Conservation (phyloP, 2,797 vertebrate genomes). For the Rallus crepitans region DNA sequence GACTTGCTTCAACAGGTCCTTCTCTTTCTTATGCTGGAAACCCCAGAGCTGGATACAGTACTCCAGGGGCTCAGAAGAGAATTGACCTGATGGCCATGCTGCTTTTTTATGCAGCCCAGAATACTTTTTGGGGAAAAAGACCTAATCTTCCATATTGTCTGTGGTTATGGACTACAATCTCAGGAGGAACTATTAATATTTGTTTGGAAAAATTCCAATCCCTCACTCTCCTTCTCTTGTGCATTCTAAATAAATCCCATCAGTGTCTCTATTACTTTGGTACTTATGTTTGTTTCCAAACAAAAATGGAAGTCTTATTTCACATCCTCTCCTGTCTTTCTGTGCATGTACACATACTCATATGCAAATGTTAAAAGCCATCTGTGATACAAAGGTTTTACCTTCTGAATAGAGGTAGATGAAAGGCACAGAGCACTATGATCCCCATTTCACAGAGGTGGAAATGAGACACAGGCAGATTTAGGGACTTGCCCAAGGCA, state of each 20-base stretch:
- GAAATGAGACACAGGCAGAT: slow-evolving; percentile 46
- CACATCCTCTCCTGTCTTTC: neutral
- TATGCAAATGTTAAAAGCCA: neutral
- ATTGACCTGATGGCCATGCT: fast-evolving
- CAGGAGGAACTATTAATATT: neutral
- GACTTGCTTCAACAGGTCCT: fast-evolving
- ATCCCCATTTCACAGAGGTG: slow-evolving; percentile 39
- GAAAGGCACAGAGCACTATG: neutral
- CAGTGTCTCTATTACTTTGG: neutral
- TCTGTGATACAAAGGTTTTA: neutral
- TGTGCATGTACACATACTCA: fast-evolving
- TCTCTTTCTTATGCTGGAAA: neutral
- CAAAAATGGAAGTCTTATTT: neutral
- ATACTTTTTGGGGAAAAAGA: neutral
- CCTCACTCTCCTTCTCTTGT: neutral
- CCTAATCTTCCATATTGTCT: fast-evolving
- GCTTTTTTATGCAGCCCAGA: neutral
- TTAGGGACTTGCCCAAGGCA: slow-evolving; percentile 57
- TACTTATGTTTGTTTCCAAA: neutral
- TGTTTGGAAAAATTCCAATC: neutral
- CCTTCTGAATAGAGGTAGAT: neutral
- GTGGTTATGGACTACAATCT: neutral
- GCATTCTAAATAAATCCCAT: neutral
- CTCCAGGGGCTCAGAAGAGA: neutral
- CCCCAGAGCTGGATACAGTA: neutral